Conservation (phyloP, 2,888 invertebrate species). For the Rhodophaea formosa region DNA sequence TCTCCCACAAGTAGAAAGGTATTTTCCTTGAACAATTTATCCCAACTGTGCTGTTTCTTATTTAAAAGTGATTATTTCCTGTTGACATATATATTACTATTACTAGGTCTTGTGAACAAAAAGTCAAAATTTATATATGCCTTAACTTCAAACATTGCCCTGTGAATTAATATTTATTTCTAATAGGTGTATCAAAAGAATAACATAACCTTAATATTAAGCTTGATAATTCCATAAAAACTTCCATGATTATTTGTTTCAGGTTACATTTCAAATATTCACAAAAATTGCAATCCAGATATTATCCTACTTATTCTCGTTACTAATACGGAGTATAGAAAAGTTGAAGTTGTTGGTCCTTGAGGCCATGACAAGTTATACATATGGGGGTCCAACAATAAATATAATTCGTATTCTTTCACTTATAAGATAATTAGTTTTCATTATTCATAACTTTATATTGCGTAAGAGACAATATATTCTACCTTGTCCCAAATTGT, state of each 20-base stretch:
- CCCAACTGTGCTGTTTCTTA: not conserved
- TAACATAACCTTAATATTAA: no score
- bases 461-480: not conserved
- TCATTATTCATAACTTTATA: not conserved
- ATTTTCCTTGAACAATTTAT: not conserved
- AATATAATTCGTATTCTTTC: not conserved
- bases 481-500: not conserved
- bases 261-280: no score
- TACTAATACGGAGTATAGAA: not conserved
- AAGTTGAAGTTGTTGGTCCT: not conserved
- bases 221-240: no score
- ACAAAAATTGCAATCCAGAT: no score
- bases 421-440: not conserved
- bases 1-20: not conserved
- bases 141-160: no score
- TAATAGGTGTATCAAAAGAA: no score
- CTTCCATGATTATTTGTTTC: no score
- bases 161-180: no score
- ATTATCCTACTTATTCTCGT: no score
- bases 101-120: no score
- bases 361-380: not conserved
- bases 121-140: no score
- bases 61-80: not conserved
- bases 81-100: no score
- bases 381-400: not conserved